phyloP scores from a whole-genome alignment of 2,797 vertebrate species.

The Hypotaenidia okinawae region DNA sequence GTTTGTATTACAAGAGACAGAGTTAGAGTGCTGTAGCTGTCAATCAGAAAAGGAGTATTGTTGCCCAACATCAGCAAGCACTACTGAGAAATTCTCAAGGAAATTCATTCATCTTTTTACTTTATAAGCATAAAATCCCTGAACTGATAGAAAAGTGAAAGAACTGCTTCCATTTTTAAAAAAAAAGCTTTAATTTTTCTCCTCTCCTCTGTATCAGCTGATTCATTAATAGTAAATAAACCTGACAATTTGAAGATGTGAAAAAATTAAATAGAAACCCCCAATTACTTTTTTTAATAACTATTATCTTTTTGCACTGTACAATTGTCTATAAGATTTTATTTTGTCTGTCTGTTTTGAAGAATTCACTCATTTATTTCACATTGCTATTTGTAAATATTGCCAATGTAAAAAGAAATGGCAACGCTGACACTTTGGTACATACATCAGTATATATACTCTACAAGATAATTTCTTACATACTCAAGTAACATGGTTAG shows the following conservation, averaged over 20 bases:
- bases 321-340: neutral
- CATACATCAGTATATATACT: neutral
- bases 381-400: neutral
- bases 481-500: neutral
- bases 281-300: fast-evolving
- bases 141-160: neutral
- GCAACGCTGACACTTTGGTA: neutral
- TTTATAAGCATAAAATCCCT: neutral
- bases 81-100: neutral
- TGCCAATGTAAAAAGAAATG: neutral
- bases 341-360: neutral
- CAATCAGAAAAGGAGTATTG: slow-evolving; percentile 27
- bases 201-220: neutral
- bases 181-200: neutral
- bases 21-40: slow-evolving; percentile 30
- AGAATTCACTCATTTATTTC: neutral
- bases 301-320: fast-evolving
- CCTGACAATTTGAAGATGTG: neutral
- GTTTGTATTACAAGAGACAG: slow-evolving; percentile 65
- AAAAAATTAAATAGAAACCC: neutral
- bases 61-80: neutral
- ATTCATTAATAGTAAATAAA: neutral
- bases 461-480: neutral
- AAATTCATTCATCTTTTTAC: neutral
- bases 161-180: neutral